Percentiles rank a stretch among this genome's conserved stretches.
phyloP scores from a whole-genome alignment of 2,113 vertebrate genomes.

The Albula goreensis region DNA sequence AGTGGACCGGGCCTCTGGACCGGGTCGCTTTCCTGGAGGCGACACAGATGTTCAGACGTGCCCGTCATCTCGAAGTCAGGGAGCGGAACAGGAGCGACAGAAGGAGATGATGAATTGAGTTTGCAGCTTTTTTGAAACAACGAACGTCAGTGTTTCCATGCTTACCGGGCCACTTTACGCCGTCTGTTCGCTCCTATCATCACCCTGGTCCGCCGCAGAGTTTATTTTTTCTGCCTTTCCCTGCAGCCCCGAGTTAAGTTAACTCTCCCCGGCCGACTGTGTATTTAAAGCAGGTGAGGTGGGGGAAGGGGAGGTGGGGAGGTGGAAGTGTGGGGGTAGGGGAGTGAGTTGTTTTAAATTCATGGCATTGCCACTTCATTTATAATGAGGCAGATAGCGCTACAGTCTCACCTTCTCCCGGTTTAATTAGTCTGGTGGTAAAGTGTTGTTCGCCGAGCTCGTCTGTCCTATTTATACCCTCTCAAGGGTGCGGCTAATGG shows the following conservation, averaged over 20 bases:
- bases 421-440: constrained; percentile 43
- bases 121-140: not conserved
- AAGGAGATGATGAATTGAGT: not conserved
- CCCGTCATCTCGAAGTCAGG: not conserved
- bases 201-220: not conserved
- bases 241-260: not conserved
- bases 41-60: not conserved
- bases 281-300: not conserved
- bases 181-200: not conserved
- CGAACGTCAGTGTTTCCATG: not conserved
- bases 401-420: constrained; percentile 2
- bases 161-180: not conserved
- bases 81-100: not conserved
- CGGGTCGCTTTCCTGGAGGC: not conserved
- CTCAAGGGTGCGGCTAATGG: constrained; percentile 61
- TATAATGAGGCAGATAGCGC: not conserved
- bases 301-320: too few relatives aligned
- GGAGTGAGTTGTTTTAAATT: not conserved
- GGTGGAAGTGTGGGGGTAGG: not conserved
- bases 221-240: not conserved
- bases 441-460: constrained; percentile 53
- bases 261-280: not conserved
- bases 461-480: constrained; percentile 53
- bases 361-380: not conserved
- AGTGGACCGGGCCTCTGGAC: too few relatives aligned